phyloP scores from a whole-genome alignment of 2,888 invertebrate genomes.

The Zeuzera pyrina region DNA sequence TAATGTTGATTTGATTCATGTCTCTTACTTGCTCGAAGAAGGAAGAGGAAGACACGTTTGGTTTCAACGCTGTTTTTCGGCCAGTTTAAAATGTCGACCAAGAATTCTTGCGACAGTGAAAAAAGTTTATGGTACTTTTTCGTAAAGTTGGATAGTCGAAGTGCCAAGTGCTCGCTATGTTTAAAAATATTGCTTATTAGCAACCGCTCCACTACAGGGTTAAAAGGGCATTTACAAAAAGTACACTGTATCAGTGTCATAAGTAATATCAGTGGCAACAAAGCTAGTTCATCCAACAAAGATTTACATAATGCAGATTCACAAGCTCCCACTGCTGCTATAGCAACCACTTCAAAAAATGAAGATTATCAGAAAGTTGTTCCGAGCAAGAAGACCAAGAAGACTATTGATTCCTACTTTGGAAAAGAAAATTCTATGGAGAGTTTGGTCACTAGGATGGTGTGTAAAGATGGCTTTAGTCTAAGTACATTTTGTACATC shows the following conservation, averaged over 20 bases:
- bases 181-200: too few species aligned
- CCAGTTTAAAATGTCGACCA: too few species aligned
- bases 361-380: constrained; percentile 9
- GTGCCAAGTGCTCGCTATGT: too few species aligned
- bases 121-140: too few species aligned
- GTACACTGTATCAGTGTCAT: constrained; percentile 8
- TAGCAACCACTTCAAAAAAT: constrained; percentile 5
- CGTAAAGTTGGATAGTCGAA: too few species aligned
- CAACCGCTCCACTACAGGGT: constrained; percentile 10
- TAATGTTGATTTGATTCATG: too few species aligned
- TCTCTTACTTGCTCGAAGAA: too few species aligned
- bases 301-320: too few species aligned
- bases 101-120: too few species aligned
- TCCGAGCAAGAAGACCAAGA: constrained; percentile 10
- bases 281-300: constrained; percentile 6
- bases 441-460: constrained; percentile 13
- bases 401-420: constrained; percentile 12
- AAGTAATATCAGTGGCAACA: constrained; percentile 3
- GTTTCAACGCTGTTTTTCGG: too few species aligned
- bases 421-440: not conserved
- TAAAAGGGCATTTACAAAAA: constrained; percentile 12
- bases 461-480: too few species aligned
- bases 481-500: constrained; percentile 15
- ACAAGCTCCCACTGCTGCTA: constrained; percentile 3
- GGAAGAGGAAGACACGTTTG: too few species aligned